phyloP scores from a whole-genome alignment of 2,888 invertebrate genomes.

The Epinotia ramella region DNA sequence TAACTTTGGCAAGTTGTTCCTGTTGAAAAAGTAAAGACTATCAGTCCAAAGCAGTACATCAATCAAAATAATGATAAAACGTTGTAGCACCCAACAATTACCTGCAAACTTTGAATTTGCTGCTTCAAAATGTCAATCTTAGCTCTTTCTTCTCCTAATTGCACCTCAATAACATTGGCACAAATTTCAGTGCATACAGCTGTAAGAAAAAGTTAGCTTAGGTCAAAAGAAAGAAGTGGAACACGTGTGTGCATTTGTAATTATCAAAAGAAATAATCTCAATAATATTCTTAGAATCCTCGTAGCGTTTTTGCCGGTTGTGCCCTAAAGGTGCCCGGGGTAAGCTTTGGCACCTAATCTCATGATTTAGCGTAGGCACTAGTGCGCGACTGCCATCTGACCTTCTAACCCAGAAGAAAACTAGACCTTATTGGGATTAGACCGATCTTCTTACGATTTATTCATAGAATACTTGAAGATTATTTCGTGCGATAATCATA shows the following conservation, averaged over 20 bases:
- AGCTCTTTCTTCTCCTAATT: conserved; percentile 74
- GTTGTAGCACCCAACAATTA: conserved; percentile 48
- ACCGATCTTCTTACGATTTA: too few species aligned
- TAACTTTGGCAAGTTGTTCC: conserved; percentile 56
- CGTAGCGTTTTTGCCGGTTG: too few species aligned
- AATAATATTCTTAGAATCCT: neutral
- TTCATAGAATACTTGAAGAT: too few species aligned
- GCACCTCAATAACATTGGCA: conserved; percentile 77
- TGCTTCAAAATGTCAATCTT: conserved; percentile 69
- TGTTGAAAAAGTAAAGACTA: conserved; percentile 58
- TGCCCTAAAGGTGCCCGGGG: too few species aligned
- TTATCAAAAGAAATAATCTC: neutral
- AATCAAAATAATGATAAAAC: neutral
- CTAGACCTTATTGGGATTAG: too few species aligned
- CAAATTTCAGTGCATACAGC: conserved; percentile 77
- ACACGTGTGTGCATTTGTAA: neutral
- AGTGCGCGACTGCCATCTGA: too few species aligned
- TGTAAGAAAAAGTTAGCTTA: conserved; percentile 51
- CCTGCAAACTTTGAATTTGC: conserved; percentile 72
- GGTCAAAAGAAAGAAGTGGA: neutral
- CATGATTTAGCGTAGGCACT: too few species aligned
- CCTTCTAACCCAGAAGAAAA: too few species aligned
- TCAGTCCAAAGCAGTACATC: conserved; percentile 10
- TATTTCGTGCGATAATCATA: too few species aligned
- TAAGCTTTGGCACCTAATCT: too few species aligned